These are phyloP conservation scores for Enteromius paludinosus DNA, from an alignment of 2,797 vertebrate species.

Conservation along the genomic window DNA sequence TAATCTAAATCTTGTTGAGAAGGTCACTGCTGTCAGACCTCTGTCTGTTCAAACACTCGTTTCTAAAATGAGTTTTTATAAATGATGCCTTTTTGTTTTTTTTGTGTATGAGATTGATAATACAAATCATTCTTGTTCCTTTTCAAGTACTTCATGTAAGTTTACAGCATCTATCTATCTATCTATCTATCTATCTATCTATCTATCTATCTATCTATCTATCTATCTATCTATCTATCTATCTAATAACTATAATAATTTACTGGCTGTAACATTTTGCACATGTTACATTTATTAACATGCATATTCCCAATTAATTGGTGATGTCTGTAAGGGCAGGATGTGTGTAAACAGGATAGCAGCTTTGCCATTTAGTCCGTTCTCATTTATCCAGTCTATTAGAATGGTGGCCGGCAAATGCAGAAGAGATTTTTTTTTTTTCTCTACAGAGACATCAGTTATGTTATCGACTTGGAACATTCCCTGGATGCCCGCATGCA, in stretches of 20 bases:
- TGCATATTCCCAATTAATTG: not conserved
- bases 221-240: no score
- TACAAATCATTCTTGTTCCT: not conserved
- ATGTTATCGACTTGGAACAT: conserved; percentile 17
- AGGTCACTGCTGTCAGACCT: conserved; percentile 28
- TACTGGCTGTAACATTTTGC: not conserved
- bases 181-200: no score
- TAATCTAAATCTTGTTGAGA: conserved; percentile 32
- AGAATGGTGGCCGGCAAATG: not conserved
- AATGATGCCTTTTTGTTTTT: not conserved
- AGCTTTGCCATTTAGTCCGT: not conserved
- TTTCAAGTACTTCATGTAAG: not conserved
- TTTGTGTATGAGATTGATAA: not conserved
- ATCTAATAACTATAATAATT: no score
- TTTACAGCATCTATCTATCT: no score
- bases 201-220: no score
- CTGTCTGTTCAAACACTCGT: conserved; percentile 3
- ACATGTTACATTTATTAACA: not conserved
- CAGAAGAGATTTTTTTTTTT: not conserved
- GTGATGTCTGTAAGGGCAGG: not conserved
- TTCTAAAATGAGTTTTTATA: not conserved
- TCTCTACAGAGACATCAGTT: not conserved
- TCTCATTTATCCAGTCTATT: conserved; percentile 13
- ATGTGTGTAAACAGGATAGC: not conserved
- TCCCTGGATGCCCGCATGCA: not conserved